Percentiles rank a stretch among this genome's conserved stretches.
Conservation (phyloP, 2,113 vertebrate genomes). For the Oreochromis niloticus region DNA sequence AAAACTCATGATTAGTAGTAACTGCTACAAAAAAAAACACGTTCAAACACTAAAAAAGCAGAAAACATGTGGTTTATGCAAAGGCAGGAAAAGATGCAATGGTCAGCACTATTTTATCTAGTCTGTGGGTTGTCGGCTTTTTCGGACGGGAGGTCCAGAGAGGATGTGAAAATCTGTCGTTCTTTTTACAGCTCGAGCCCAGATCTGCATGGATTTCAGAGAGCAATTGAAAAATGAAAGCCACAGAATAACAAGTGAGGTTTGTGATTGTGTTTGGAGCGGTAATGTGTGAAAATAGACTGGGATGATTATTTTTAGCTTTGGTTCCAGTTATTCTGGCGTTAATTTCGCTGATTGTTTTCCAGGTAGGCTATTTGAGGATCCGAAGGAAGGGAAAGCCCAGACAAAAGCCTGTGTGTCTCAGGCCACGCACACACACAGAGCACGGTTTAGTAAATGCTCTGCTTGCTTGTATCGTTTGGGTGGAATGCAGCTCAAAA, state of each 20-base stretch:
- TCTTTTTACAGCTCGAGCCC: not conserved
- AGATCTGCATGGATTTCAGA: not conserved
- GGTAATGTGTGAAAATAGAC: not conserved
- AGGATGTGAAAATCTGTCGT: not conserved
- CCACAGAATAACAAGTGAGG: not conserved
- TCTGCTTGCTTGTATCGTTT: slow-evolving; percentile 22
- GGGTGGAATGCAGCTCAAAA: slow-evolving; percentile 7
- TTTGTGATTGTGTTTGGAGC: not conserved
- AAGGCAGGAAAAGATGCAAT: not conserved
- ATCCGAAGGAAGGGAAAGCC: not conserved
- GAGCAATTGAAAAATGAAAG: not conserved
- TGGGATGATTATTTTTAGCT: not conserved
- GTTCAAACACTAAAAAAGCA: not conserved
- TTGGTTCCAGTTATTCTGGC: not conserved
- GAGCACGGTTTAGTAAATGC: slow-evolving; percentile 6
- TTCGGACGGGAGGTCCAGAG: not conserved
- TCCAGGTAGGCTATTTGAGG: not conserved
- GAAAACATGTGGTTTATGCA: not conserved
- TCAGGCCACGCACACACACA: not conserved
- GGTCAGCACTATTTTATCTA: not conserved
- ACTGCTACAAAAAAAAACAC: not conserved
- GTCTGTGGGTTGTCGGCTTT: not conserved
- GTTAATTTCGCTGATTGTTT: not conserved
- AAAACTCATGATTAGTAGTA: not conserved
- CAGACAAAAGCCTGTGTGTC: not conserved